Evolutionary conservation across 2,888 invertebrate genomes (phyloP), one percentile per base, ranked within the genome.

Genomic region (Nematopogon swammerdamellus): DNA sequence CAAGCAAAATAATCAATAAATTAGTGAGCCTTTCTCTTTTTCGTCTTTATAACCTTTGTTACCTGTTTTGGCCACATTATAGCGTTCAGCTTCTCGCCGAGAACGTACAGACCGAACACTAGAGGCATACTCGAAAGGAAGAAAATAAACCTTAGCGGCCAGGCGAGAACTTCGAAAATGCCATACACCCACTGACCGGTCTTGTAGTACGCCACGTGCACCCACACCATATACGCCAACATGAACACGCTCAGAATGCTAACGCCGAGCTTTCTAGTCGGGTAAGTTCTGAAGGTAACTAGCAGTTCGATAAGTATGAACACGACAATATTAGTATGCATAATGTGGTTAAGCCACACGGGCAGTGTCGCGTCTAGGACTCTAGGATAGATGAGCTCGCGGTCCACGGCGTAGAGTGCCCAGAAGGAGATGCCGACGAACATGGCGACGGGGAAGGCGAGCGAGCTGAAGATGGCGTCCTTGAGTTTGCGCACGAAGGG

Each of bases 171-270:
- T 52, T 87, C 85, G 55, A 97, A 80, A 45, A 97, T 83, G 0
- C 96, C 96, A 67, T 97, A 97, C 0, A 95, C 95, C 97, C 97
- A 97, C 55, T 87, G 76, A 44, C 91, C 90, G 19, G 88, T 86
- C 55, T 84, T 83, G 54, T 82, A 81, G 63, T 88, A 87, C 49
- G 93, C 86, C 20, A 90, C 72, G 65, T 90, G 89, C 48, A 92
- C 72, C 95, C 95, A 95, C 43, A 86, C 59, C 53, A 91, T 75
- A 70, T 95, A 95, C 49, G 72, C 62, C 5, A 85, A 57, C 84
- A 90, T 87, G 61, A 94, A 90, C 2, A 67, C 58, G 19, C 75
- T 57, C 8, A 91, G 72, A 43, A 86, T 84, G 42, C 77, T 61
- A 18, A 92, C 61, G 4, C 92, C 92, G 44, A 74, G 67, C 54